Base-by-base conservation (phyloP, 1,140 invertebrate species). In the Trichoplusia ni region DNA sequence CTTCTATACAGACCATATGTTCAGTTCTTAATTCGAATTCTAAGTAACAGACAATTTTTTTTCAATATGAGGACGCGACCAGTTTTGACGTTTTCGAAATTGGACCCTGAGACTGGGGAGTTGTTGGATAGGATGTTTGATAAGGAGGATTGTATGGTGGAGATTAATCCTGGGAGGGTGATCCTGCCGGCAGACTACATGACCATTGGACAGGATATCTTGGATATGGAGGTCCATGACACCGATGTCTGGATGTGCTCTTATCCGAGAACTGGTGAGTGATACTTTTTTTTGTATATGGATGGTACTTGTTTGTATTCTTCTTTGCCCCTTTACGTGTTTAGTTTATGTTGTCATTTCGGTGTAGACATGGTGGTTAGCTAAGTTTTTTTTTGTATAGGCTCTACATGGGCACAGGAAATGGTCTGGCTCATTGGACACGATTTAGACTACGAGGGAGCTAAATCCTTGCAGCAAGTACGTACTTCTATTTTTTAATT, bases 361-460 rank as follows among this genome's bases (percentile, higher is more conserved):
- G n/a, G n/a, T n/a, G n/a, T n/a, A n/a, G n/a, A n/a, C n/a, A n/a
- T n/a, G n/a, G n/a, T n/a, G n/a, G n/a, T 56, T 53, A 56, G 37
- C 7, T 11, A 31, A 21, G 29, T 47, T 46, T 35, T 46, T 44
- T 29, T 7, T 13, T 44, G 1, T 65, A 16, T 16, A 95, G 97
- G 96, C 21, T 97, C 96, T 29, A 97, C 97, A 1, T 97, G 96
- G 96, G 93, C 94, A 5, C 96, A 97, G 84, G 96, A 98, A 91
- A 96, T 98, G 93, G 92, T 96, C 2, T 98, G 96, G 96, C 91
- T 97, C 13, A 93, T 98, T 21, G 94, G 93, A 3, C 94, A 97
- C 78, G 93, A 96, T 73, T 91, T 96, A 38, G 93, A 98, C 79
- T 96, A 95, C 71, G 93, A 95, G 75, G 92, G 91, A 0, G 95